Percentiles rank a stretch among this genome's conserved stretches.
These are phyloP conservation scores for Rhegmatorhina hoffmannsi DNA, from an alignment of 2,113 vertebrate species.

Conservation along the genomic window DNA sequence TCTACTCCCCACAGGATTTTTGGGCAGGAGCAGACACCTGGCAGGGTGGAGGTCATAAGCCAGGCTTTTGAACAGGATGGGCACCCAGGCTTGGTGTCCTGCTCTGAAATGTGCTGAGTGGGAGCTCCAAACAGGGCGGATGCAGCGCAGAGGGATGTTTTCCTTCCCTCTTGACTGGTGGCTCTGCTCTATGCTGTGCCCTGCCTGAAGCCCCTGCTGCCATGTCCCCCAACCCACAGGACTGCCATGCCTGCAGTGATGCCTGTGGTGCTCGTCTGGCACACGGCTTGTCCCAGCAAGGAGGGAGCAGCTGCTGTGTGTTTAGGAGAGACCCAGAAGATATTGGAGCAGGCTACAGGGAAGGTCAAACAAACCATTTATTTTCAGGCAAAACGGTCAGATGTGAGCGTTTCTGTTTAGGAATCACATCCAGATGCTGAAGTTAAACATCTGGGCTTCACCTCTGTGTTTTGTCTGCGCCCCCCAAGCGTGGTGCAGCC, in stretches of 20 bases:
- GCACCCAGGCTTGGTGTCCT: neutral
- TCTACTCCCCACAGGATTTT: neutral
- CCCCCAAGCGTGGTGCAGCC: neutral
- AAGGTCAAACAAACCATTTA: slow-evolving; percentile 58
- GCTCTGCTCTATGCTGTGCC: neutral
- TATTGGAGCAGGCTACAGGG: neutral
- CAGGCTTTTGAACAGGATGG: neutral
- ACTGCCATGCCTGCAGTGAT: rapidly evolving
- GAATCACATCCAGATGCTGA: slow-evolving; percentile 68
- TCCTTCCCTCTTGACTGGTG: rapidly evolving
- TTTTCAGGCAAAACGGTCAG: slow-evolving; percentile 49
- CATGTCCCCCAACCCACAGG: rapidly evolving
- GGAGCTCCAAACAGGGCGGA: neutral
- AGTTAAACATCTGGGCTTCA: slow-evolving; percentile 66
- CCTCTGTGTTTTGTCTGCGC: slow-evolving; percentile 41
- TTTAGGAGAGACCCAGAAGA: slow-evolving; percentile 36
- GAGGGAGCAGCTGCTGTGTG: neutral
- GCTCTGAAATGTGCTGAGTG: neutral
- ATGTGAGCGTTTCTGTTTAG: slow-evolving; percentile 45
- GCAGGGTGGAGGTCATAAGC: neutral
- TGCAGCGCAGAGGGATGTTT: neutral
- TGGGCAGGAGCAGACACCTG: neutral
- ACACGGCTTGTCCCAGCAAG: rapidly evolving
- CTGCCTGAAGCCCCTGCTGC: rapidly evolving
- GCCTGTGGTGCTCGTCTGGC: neutral